Base-by-base conservation (phyloP, 2,888 invertebrate genomes). In the Dynastes tityus region DNA sequence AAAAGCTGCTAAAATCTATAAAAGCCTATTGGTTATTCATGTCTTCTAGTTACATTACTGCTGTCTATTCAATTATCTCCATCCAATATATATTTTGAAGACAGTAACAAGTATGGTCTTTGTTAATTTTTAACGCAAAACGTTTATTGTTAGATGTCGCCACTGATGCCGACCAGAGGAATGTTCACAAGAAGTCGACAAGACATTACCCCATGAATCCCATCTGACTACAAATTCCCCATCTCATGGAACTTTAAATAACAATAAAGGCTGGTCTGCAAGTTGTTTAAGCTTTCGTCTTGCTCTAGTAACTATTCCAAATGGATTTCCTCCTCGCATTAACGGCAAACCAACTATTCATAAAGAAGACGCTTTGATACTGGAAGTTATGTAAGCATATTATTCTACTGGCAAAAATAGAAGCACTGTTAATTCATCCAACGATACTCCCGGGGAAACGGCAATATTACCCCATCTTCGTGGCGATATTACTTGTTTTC, bases 351-450 rank as follows among this genome's bases (percentile, higher is more conserved):
- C 90, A 83, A 89, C 90, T 80, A 92, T 92, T 81, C 96, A 95
- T 89, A 96, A 96, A 88, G 97, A 98, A 87, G 98, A 98, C 89
- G 96, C 96, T n/a, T 92, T 96, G 84, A 96, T 98, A 85, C 91
- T 98, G 84, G 95, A 96, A 88, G 97, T 98, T 81, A 97, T 98
- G 84, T 98, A 98, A 90, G 96, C 97, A 13, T 98, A 98, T 89
- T 98, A 97, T 90, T 94, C 95, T 78, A 95, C 95, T 86, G 95
- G 95, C 84, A 95, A 96, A 88, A 93, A 96, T 78, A 91, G 97
- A 87, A 96, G 96, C 88, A 96, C 97, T 85, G 94, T 97, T 84
- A 97, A 96, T 90, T 97, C 97, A 90, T 22, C 22, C 22, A 22
- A 22, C 22, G 22, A 22, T 22, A 22, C 22, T 22, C 22, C 22